Base-by-base conservation (phyloP, 1,140 invertebrate genomes). In the Psilanteris sp. region DNA sequence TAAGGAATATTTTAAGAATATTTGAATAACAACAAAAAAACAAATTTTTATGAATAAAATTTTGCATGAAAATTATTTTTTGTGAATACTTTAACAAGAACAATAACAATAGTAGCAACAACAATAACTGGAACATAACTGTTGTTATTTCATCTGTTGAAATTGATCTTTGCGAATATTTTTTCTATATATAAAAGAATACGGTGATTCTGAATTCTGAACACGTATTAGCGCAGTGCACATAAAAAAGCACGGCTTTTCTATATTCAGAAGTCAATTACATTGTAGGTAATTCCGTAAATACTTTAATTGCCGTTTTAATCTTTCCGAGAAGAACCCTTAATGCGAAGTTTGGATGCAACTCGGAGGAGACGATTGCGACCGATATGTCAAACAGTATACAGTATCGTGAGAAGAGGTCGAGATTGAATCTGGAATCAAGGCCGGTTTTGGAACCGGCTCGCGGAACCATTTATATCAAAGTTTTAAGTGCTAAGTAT, bases 371-470 rank as follows among this genome's bases (percentile, higher is more conserved):
- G 54, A 37, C 59, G 48, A 68, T 64, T 48, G 59, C 57, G 24
- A 64, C 57, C 26, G 46, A 77, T 77, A 67, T 61, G 62, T 72
- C 68, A 67, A 77, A 77, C 68, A 68, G 66, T 11, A 24, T 64
- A 27, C 20, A 8, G 52, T 55, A 55, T 67, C 68, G 62, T 77
- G 75, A 72, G 75, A 77, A 77, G n/a, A n/a, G 67, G 67, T 72
- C 57, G 75, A 77, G 75, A 77, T 77, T 77, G 61, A 67, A 74
- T 67, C 71, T 61, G 32, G 4, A 67, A 48, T 74, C 54, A 74
- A 74, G 71, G 71, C 71, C 71, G 71, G 71, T 74, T 74, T 74
- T 74, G 61, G 54, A 74, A 74, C 71, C 71, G 71, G 71, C 71
- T 74, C 54, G 46, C 54, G 36, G 46, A 67, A 67, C 61, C 50